Evolutionary conservation across 1,140 invertebrate genomes (phyloP), one percentile per base, ranked within the genome.

Genomic region (Saxidomus purpurata): DNA sequence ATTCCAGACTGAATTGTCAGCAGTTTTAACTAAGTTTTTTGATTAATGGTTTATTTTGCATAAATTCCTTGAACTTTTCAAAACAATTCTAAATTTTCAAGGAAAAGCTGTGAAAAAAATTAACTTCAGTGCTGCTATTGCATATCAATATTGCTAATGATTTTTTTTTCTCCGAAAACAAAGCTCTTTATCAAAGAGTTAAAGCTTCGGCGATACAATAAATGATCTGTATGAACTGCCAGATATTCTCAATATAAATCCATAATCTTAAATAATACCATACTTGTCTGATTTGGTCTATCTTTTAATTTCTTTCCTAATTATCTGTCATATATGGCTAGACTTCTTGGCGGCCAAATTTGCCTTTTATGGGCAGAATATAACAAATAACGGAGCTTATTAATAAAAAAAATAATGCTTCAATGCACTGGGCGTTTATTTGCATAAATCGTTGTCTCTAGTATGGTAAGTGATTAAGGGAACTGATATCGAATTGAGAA

Each of bases 251-350:
- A 15, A 85, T 76, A 85, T 76, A 74, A 85, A 87, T 87, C 85
- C 55, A 79, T 87, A 87, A 87, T 87, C 85, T 79, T 79, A 79
- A 87, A 87, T 79, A 87, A 77, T 79, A 79, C 52, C 55, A 52
- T 77, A 36, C 28, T 67, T 87, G 85, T 87, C 85, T 87, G 85
- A 76, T 87, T 79, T 87, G 74, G 85, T 87, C 49, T 87, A 87
- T 87, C 71, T 87, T 87, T 87, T 87, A 87, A 87, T 87, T 87
- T 79, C 85, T 79, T n/a, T 31, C 34, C 74, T 87, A 87, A 87
- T 87, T 87, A 76, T 79, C 71, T 87, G 85, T 87, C 85, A 87
- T 74, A 76, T 8, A 9, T 6, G 85, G 71, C 85, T 77, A 87
- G 85, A 87, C 85, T 61, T 49, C 6, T 1, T 59, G 85, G 74